Percentiles rank a stretch among this genome's conserved stretches.
Conservation (phyloP, 2,888 invertebrate species). For the Hedychridium roseum region DNA sequence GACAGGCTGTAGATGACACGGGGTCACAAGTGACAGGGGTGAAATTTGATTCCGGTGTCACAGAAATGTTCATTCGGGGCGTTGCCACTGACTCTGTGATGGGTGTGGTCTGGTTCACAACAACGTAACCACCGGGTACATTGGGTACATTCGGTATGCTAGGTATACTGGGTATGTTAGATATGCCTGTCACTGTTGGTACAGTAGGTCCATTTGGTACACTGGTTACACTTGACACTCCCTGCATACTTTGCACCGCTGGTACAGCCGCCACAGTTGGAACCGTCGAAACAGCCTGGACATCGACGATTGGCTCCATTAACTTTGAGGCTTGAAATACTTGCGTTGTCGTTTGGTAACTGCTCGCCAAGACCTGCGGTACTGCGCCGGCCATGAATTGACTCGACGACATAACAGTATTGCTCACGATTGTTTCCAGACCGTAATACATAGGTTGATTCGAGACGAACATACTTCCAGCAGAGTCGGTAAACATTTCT, state of each 20-base stretch:
- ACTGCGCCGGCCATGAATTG: constrained; percentile 84
- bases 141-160: constrained; percentile 36
- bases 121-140: constrained; percentile 50
- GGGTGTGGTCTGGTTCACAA: constrained; percentile 49
- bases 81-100: constrained; percentile 35
- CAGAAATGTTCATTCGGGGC: constrained; percentile 39
- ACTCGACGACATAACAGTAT: constrained; percentile 89
- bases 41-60: constrained; percentile 33
- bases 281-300: constrained; percentile 67
- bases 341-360: constrained; percentile 85
- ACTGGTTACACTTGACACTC: constrained; percentile 43
- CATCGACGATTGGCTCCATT: constrained; percentile 81
- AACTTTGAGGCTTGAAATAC: constrained; percentile 84
- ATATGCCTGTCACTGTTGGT: constrained; percentile 66
- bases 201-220: constrained; percentile 33
- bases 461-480: constrained; percentile 63
- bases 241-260: constrained; percentile 44
- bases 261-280: constrained; percentile 48
- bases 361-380: constrained; percentile 82
- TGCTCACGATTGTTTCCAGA: constrained; percentile 85
- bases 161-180: constrained; percentile 32
- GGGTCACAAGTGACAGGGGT: constrained; percentile 37
- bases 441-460: constrained; percentile 84
- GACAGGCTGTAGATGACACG: constrained; percentile 36
- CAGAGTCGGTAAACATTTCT: constrained; percentile 71